These are phyloP conservation scores for Eupelmus urozonus DNA, from an alignment of 2,888 invertebrate species.

Conservation along the genomic window DNA sequence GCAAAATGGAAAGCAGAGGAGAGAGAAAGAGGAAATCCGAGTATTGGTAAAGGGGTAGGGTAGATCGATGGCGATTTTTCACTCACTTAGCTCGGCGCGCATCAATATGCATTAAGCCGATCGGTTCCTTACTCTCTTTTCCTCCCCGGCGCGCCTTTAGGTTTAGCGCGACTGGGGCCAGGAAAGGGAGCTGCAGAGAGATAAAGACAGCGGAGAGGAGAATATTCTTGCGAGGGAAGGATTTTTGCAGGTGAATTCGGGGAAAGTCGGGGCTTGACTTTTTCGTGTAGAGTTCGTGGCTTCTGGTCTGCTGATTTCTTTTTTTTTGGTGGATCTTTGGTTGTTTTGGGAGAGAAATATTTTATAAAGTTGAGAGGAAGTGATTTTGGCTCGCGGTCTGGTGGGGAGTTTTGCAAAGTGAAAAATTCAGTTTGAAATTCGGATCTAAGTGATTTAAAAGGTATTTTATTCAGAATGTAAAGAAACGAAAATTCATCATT, in stretches of 20 bases:
- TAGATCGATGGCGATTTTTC: slow-evolving; percentile 77
- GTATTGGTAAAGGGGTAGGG: slow-evolving; percentile 62
- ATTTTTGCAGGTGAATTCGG: neutral
- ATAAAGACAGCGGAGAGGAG: slow-evolving; percentile 25
- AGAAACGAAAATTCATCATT: neutral
- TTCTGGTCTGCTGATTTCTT: neutral
- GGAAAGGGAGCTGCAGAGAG: slow-evolving; percentile 6
- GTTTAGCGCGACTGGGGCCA: slow-evolving; percentile 9
- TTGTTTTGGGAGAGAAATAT: slow-evolving; percentile 1
- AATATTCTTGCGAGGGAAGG: neutral
- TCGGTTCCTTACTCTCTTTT: slow-evolving; percentile 63
- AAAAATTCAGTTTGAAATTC: neutral
- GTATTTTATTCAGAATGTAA: neutral
- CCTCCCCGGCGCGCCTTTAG: slow-evolving; percentile 24
- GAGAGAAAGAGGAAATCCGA: slow-evolving; percentile 53
- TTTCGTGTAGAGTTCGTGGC: neutral
- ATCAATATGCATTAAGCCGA: slow-evolving; percentile 78
- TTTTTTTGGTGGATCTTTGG: neutral
- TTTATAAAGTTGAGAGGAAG: neutral
- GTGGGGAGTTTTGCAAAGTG: neutral
- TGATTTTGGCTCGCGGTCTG: neutral
- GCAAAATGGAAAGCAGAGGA: slow-evolving; percentile 47
- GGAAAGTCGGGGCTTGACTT: slow-evolving; percentile 30
- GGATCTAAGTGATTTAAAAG: slow-evolving; percentile 7
- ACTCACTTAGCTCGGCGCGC: slow-evolving; percentile 76